These are phyloP conservation scores for Gobio gobio DNA, from an alignment of 2,113 vertebrate species.

Conservation along the genomic window DNA sequence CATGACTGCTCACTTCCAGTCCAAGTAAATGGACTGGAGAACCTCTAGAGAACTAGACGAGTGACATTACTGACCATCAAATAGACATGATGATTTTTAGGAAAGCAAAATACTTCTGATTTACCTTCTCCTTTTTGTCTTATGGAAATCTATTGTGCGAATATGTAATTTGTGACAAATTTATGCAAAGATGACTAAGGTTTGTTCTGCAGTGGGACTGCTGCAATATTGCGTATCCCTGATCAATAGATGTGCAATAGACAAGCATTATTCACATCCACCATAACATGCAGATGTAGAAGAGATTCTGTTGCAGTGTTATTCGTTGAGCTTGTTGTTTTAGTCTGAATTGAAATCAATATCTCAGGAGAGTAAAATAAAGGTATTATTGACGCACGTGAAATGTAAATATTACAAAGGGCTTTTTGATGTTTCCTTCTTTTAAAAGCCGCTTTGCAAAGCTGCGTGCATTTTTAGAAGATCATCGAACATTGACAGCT, in stretches of 20 bases:
- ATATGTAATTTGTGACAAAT: background rate
- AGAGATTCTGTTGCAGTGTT: background rate
- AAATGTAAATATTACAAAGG: background rate
- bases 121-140: background rate
- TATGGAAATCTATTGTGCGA: background rate
- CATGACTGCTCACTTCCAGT: conserved; percentile 30
- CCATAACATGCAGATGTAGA: background rate
- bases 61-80: background rate
- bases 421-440: background rate
- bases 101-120: background rate
- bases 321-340: background rate
- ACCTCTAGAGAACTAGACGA: background rate
- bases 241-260: conserved; percentile 12
- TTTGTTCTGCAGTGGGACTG: background rate
- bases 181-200: conserved; percentile 16
- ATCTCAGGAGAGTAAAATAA: background rate
- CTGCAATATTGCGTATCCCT: background rate
- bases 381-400: background rate
- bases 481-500: background rate
- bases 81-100: background rate
- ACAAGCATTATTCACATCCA: conserved; percentile 8
- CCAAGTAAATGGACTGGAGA: background rate
- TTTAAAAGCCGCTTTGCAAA: background rate
- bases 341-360: background rate
- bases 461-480: background rate